These are phyloP conservation scores for Peromyscus nudipes DNA, from an alignment of 2,797 vertebrate species.

Conservation along the genomic window DNA sequence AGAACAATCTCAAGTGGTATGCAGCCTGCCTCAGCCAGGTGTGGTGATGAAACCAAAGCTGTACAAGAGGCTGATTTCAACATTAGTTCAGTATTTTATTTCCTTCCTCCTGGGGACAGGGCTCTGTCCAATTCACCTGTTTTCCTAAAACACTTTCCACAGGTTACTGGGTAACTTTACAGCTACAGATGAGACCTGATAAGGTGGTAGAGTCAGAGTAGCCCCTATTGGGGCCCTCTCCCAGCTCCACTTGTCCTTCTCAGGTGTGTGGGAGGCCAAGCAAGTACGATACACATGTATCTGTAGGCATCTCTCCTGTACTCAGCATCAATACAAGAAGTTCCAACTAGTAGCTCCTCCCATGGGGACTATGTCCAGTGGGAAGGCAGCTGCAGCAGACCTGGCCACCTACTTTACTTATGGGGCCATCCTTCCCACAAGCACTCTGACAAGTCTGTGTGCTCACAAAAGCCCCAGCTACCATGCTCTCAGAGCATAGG, in stretches of 20 bases:
- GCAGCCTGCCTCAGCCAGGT: not conserved
- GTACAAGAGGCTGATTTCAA: not conserved
- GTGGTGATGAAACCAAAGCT: not conserved
- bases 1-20: not conserved
- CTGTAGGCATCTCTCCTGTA: not conserved
- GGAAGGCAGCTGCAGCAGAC: not conserved
- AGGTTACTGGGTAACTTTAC: not conserved
- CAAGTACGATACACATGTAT: too few species aligned
- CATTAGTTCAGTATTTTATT: not conserved
- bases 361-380: not conserved
- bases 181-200: not conserved
- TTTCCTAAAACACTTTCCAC: not conserved
- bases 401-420: not conserved
- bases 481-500: not conserved
- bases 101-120: not conserved
- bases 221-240: not conserved
- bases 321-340: not conserved
- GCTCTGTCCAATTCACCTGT: not conserved
- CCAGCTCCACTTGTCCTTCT: not conserved
- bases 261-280: not conserved
- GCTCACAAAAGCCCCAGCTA: not conserved
- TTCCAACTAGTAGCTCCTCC: not conserved
- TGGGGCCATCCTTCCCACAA: not conserved
- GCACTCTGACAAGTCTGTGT: not conserved
- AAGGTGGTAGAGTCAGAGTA: too few species aligned